These are phyloP conservation scores for Junonia oenone DNA, from an alignment of 2,888 invertebrate genomes.

Conservation along the genomic window DNA sequence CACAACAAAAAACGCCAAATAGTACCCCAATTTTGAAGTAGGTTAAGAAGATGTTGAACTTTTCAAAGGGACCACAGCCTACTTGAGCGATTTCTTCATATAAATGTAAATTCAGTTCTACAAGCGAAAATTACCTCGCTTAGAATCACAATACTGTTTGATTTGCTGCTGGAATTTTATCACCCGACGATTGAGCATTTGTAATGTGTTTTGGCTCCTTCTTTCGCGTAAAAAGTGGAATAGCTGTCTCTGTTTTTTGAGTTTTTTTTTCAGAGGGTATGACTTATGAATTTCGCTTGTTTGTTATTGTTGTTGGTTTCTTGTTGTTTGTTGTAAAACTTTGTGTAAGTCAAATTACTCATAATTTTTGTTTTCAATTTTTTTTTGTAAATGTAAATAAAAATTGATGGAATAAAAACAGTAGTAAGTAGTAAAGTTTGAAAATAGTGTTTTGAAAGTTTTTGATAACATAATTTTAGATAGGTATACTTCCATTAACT, in stretches of 20 bases:
- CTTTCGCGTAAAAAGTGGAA: neutral
- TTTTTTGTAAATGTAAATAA: no score
- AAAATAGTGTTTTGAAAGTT: no score
- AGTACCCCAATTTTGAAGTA: no score
- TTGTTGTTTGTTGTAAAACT: no score
- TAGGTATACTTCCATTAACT: no score
- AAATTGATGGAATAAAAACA: no score
- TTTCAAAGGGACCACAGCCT: constrained; percentile 9
- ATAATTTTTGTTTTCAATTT: no score
- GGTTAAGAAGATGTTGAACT: neutral
- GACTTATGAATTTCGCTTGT: neutral
- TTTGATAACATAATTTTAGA: no score
- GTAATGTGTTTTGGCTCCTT: constrained; percentile 18
- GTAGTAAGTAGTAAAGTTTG: no score
- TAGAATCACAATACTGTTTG: constrained; percentile 52
- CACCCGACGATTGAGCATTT: constrained; percentile 27
- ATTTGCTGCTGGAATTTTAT: constrained; percentile 42
- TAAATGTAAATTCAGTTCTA: constrained; percentile 53
- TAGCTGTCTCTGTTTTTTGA: neutral
- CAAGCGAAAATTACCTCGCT: constrained; percentile 29
- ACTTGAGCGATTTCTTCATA: constrained; percentile 50
- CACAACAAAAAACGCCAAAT: neutral
- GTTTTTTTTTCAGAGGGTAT: constrained; percentile 2
- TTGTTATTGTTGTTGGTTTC: no score
- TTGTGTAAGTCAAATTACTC: no score